A percentile compares a stretch with the other conserved stretches of the same genome.
Conservation (phyloP, 92 coral and sea anemone genomes). For the Metridium senile region DNA sequence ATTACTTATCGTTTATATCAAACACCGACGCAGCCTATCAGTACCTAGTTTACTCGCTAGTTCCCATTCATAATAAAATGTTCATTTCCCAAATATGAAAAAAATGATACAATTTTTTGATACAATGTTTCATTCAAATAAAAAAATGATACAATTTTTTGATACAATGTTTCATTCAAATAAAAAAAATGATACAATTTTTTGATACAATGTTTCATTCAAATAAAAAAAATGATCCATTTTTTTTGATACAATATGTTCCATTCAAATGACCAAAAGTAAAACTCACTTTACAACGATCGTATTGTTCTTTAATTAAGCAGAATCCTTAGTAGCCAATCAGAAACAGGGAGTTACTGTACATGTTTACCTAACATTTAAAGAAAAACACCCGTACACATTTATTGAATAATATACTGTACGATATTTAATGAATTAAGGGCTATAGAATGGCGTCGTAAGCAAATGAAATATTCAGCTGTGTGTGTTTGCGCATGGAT, state of each 20-base stretch:
- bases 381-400: conserved; percentile 19
- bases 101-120: too few relatives aligned
- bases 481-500: conserved; percentile 8
- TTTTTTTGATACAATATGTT: too few relatives aligned
- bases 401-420: neutral
- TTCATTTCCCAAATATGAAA: too few relatives aligned
- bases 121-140: neutral
- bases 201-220: neutral
- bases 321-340: conserved; percentile 47
- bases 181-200: too few relatives aligned
- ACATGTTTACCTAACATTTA: conserved; percentile 67
- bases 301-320: neutral
- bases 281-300: neutral
- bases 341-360: conserved; percentile 16
- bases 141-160: too few relatives aligned
- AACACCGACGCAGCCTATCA: too few relatives aligned
- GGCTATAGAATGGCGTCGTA: conserved; percentile 19
- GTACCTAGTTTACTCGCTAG: too few relatives aligned
- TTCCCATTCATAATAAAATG: too few relatives aligned
- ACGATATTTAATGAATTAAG: conserved; percentile 22
- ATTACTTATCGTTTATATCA: too few relatives aligned
- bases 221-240: too few relatives aligned
- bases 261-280: neutral
- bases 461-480: conserved; percentile 32
- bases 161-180: neutral